Percentiles rank a stretch among this genome's conserved stretches.
phyloP scores from a whole-genome alignment of 2,888 invertebrate species.

The Spialia ferax region DNA sequence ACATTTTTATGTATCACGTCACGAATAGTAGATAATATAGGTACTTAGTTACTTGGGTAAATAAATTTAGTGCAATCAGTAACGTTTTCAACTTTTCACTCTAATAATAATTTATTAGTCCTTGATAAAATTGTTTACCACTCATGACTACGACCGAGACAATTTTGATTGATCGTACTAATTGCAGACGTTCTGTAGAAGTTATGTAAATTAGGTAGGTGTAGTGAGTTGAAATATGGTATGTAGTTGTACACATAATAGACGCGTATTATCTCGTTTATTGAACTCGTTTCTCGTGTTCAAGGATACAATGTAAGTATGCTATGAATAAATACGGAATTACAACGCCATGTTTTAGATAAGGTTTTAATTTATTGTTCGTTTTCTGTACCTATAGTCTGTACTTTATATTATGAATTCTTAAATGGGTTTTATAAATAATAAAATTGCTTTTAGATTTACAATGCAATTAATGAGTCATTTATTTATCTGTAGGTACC shows the following conservation, averaged over 20 bases:
- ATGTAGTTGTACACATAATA: background rate
- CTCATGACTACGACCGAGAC: background rate
- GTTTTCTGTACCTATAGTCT: too few species aligned
- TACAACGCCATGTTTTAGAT: conserved; percentile 17
- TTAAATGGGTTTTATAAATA: background rate
- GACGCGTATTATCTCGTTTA: conserved; percentile 13
- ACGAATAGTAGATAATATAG: too few species aligned
- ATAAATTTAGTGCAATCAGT: too few species aligned
- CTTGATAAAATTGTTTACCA: too few species aligned
- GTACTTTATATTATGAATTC: too few species aligned
- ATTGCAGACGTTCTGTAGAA: background rate
- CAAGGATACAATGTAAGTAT: conserved; percentile 21
- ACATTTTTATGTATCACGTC: too few species aligned
- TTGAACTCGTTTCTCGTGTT: conserved; percentile 26
- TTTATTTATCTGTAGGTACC: background rate
- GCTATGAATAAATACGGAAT: conserved; percentile 14
- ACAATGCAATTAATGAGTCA: background rate
- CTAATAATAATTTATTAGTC: too few species aligned
- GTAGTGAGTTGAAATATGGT: background rate
- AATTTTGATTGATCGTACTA: background rate
- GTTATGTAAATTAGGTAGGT: conserved; percentile 12
- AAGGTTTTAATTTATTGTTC: conserved; percentile 14
- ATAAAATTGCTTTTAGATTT: background rate
- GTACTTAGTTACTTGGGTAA: too few species aligned
- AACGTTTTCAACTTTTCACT: too few species aligned